Evolutionary conservation across 1,140 invertebrate genomes (phyloP).

Genomic region (Caerostris extrusa): DNA sequence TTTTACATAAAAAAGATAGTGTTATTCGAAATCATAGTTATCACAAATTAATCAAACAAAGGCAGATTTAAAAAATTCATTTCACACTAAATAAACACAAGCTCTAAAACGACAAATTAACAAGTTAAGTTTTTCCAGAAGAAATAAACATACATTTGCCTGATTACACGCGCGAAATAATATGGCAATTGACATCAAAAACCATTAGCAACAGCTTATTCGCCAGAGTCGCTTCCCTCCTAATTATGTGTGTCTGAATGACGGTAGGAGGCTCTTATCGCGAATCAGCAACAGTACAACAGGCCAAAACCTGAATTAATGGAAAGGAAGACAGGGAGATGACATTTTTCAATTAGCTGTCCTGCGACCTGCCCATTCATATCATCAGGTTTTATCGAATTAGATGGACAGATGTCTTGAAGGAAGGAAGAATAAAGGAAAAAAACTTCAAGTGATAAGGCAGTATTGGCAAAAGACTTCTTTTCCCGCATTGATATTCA

Average conservation of each 20-base stretch:
- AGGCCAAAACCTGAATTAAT: slow-evolving; percentile 28
- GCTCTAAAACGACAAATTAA: too few species aligned
- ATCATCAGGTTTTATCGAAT: slow-evolving; percentile 47
- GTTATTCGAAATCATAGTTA: too few species aligned
- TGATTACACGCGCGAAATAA: too few species aligned
- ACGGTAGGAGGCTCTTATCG: not conserved
- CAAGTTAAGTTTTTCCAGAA: too few species aligned
- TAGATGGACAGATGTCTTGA: slow-evolving; percentile 26
- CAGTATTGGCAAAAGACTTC: not conserved
- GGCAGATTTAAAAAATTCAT: too few species aligned
- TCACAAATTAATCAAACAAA: too few species aligned
- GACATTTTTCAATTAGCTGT: slow-evolving; percentile 66
- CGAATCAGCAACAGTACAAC: not conserved
- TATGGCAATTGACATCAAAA: not conserved
- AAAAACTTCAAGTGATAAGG: not conserved
- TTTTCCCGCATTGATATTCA: not conserved
- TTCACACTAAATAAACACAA: too few species aligned
- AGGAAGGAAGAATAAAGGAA: not conserved
- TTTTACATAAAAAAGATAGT: too few species aligned
- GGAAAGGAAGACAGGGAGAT: slow-evolving; percentile 45
- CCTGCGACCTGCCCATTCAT: not conserved
- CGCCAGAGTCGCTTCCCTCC: not conserved
- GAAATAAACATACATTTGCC: too few species aligned
- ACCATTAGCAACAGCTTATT: slow-evolving; percentile 10
- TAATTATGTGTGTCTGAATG: slow-evolving; percentile 1